Evolutionary conservation across 2,113 vertebrate genomes (phyloP).

Genomic region (Caretta caretta): DNA sequence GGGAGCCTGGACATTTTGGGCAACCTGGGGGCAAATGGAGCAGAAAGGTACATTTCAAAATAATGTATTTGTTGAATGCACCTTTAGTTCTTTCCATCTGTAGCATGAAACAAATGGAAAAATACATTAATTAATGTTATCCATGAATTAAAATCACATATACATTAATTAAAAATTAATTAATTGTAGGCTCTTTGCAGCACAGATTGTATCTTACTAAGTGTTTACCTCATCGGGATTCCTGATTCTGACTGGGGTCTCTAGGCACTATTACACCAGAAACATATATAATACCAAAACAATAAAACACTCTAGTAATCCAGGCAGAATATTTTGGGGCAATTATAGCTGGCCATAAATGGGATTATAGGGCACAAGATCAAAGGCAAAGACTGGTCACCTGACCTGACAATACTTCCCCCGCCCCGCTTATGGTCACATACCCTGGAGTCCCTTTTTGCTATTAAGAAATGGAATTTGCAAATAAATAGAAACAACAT

Average conservation of each 20-base stretch:
- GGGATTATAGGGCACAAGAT: background rate
- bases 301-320: background rate
- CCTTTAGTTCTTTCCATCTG: background rate
- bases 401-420: background rate
- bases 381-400: background rate
- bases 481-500: background rate
- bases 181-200: background rate
- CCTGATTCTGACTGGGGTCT: background rate
- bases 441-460: background rate
- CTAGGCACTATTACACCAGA: background rate
- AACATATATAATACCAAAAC: background rate
- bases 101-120: background rate
- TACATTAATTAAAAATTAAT: background rate
- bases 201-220: background rate
- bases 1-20: background rate
- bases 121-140: background rate
- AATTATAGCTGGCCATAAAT: background rate
- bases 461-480: background rate
- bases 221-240: background rate
- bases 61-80: background rate
- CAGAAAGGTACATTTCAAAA: background rate
- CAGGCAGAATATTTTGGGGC: background rate
- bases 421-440: background rate
- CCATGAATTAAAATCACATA: background rate
- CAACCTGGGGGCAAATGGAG: background rate